Evolutionary conservation across 2,888 invertebrate genomes (phyloP).

Genomic region (Hydraecia micacea): DNA sequence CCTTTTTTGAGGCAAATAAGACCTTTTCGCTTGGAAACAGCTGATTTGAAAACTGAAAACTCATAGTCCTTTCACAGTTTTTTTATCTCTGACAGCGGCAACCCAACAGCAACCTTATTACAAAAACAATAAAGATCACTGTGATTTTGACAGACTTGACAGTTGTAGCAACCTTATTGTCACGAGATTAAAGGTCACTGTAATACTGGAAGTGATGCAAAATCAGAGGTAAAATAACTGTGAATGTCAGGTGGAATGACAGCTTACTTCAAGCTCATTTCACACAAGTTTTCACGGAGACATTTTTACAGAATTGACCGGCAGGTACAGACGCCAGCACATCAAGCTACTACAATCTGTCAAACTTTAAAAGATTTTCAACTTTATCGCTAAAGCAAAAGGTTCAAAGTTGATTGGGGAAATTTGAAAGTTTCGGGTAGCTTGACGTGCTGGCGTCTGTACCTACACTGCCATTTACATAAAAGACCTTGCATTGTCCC

Average conservation of each 20-base stretch:
- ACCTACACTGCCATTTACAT: not conserved
- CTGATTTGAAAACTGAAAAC: not conserved
- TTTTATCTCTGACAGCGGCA: not conserved
- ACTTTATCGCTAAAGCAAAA: too few relatives aligned
- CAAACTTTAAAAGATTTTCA: too few relatives aligned
- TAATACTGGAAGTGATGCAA: too few relatives aligned
- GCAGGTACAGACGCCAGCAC: too few relatives aligned
- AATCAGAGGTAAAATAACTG: too few relatives aligned
- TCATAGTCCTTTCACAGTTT: not conserved
- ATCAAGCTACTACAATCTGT: too few relatives aligned
- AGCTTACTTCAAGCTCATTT: not conserved
- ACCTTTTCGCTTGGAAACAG: not conserved
- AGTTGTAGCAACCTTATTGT: not conserved
- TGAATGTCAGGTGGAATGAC: not conserved
- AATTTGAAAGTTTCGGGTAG: too few relatives aligned
- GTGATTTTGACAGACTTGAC: not conserved
- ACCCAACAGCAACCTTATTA: not conserved
- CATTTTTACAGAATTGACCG: not conserved
- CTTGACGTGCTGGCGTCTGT: too few relatives aligned
- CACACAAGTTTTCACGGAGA: not conserved
- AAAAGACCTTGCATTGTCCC: not conserved
- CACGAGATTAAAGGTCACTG: too few relatives aligned
- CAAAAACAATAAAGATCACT: not conserved
- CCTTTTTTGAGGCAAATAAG: not conserved
- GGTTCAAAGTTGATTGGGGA: too few relatives aligned